Evolutionary conservation across 2,113 vertebrate genomes (phyloP), one percentile per base, ranked within the genome.

Genomic region (Chlorodrepanis virens): DNA sequence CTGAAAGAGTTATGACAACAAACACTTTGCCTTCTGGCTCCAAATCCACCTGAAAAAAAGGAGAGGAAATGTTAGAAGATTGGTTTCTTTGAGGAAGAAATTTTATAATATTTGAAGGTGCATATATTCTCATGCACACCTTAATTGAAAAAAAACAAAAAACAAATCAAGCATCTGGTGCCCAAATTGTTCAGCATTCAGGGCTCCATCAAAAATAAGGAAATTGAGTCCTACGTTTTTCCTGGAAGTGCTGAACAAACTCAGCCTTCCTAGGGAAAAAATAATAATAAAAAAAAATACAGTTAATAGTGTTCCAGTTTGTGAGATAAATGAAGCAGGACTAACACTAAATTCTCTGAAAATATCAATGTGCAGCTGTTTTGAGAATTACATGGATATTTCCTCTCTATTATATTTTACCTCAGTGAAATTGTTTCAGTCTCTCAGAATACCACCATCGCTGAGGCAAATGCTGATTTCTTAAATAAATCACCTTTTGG

Each of bases 21-120:
- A 98, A 99, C 45, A 99, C 98, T 96, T 99, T 99, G 40, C 99
- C 99, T 96, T 99, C 99, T 12, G 99, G 99, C 95, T 99, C 99
- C 98, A 99, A 97, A 94, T 99, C 99, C 98, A 99, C 98, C 99
- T 99, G 96, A 10, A 64, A 98, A 75, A 82, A 92, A 92, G 44
- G 21, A 81, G 77, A 91, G 28, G 37, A 52, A 50, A 59, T 0
- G 1, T 97, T 39, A 96, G 29, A 71, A 92, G 14, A 53, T 3
- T 50, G 22, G 1, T 4, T n/a, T 69, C 52, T 82, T 57, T 33
- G 44, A 87, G n/a, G 47, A 33, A 88, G 40, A 64, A 25, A 23
- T 50, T 14, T 67, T 17, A 31, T 23, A 74, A 25, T 39, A 70
- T 35, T 23, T 65, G 47, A 56, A 82, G 12, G 5, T 50, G 13